Evolutionary conservation across 2,797 vertebrate species (phyloP).

Genomic region (Notolabrus celidotus): DNA sequence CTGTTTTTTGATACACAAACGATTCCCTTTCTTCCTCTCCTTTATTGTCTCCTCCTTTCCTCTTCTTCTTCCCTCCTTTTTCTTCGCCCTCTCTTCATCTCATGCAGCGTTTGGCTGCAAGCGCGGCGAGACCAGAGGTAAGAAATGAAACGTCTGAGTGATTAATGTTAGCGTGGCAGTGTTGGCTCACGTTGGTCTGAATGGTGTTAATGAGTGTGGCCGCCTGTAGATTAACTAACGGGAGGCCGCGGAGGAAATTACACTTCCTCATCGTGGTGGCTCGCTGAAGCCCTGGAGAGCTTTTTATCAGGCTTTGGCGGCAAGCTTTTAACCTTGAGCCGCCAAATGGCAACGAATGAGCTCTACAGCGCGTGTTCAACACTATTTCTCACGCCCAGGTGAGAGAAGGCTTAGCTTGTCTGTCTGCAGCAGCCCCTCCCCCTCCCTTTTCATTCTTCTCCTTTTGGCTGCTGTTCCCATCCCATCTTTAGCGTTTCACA

Average conservation of each 20-base stretch:
- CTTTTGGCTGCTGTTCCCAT: constrained; percentile 54
- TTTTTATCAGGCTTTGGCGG: constrained; percentile 81
- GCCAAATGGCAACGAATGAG: constrained; percentile 83
- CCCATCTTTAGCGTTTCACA: constrained; percentile 58
- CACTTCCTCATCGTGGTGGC: constrained; percentile 76
- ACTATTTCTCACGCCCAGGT: constrained; percentile 74
- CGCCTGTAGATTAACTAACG: constrained; percentile 85
- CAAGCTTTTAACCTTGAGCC: constrained; percentile 88
- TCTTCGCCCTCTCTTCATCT: constrained; percentile 37
- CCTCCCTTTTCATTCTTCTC: constrained; percentile 37
- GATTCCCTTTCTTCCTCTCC: constrained; percentile 31
- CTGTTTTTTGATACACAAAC: constrained; percentile 53
- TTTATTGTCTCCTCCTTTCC: neutral
- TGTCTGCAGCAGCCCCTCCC: constrained; percentile 35
- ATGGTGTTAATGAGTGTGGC: constrained; percentile 83
- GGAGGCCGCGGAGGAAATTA: constrained; percentile 83
- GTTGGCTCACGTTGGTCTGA: constrained; percentile 80
- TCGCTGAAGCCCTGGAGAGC: constrained; percentile 76
- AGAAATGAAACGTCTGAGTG: constrained; percentile 81
- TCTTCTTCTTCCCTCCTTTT: constrained; percentile 3
- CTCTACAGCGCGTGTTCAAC: constrained; percentile 69
- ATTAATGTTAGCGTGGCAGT: constrained; percentile 82
- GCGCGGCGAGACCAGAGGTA: constrained; percentile 56
- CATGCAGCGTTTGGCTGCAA: constrained; percentile 56
- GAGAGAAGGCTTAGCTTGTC: constrained; percentile 63